A percentile compares a stretch with the other conserved stretches of the same genome.
Conservation (phyloP, 2,888 invertebrate species). For the Ormyrus rosae region DNA sequence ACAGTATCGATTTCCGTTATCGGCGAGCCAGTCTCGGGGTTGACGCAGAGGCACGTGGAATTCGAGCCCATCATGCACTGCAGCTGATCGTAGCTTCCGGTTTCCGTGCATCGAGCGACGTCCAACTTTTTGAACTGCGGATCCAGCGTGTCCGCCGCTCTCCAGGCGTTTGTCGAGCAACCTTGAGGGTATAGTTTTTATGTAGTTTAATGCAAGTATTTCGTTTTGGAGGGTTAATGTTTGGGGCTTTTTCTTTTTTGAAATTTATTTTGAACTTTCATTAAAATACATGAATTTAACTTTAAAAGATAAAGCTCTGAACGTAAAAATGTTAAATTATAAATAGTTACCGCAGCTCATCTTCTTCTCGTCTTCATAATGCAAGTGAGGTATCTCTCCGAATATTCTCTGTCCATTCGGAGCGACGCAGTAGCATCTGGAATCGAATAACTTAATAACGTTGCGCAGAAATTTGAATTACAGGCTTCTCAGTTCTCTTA, state of each 20-base stretch:
- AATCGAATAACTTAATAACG: neutral
- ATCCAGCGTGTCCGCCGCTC: conserved; percentile 75
- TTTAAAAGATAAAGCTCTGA: too few species aligned
- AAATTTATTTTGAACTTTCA: too few species aligned
- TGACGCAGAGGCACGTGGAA: conserved; percentile 80
- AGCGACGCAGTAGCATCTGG: conserved; percentile 82
- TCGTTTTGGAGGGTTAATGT: too few species aligned
- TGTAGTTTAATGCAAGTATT: neutral
- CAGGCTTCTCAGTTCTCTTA: conserved; percentile 72
- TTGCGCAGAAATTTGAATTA: neutral
- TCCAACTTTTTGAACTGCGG: conserved; percentile 57
- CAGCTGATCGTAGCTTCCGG: conserved; percentile 83
- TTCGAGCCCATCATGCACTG: conserved; percentile 79
- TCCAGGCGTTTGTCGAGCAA: conserved; percentile 79
- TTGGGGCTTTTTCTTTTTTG: too few species aligned
- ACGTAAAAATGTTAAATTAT: neutral
- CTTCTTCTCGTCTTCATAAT: conserved; percentile 70
- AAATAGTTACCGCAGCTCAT: conserved; percentile 80
- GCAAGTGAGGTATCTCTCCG: conserved; percentile 79
- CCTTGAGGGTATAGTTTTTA: conserved; percentile 65
- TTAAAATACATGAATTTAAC: too few species aligned
- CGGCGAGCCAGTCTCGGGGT: conserved; percentile 78
- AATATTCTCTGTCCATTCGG: conserved; percentile 81
- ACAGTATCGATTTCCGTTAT: conserved; percentile 67
- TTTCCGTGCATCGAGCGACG: conserved; percentile 80